Base-by-base conservation (phyloP, 1,140 invertebrate species). In the Drosophila subobscura region DNA sequence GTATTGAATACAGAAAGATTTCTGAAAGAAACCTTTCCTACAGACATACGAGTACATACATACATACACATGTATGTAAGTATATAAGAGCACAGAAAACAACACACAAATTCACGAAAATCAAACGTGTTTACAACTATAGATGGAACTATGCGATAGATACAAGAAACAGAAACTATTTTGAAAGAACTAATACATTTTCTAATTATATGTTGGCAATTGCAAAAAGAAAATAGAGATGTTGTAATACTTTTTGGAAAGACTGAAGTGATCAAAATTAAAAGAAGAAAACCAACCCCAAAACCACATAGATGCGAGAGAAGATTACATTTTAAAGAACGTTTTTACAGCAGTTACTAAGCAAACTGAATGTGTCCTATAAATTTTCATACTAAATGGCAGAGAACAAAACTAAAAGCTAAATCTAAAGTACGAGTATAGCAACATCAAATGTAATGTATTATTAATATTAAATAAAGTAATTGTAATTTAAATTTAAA, bases 241-340 rank as follows among this genome's bases (percentile, higher is more conserved):
- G 56, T 25, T 65, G 68, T 72, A 78, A 75, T 74, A 88, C 63
- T 85, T 84, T 84, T 84, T 79, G 80, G 80, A 81, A 88, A 88
- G 83, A 88, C 83, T 88, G 83, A 88, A 68, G 83, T 83, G 83
- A 88, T 88, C 83, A 88, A 88, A 88, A 88, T 86, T 88, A 37
- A 68, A 63, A 12, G 47, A 61, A 64, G 16, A 37, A 25, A 67
- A 64, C 52, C 47, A 49, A 58, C 63, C 55, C 52, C 51, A 14
- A 72, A 61, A 45, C 4, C 25, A 49, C 27, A 45, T 33, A 49
- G 23, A 56, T 41, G 44, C 10, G 41, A 72, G 55, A 52, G 51
- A 76, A 76, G 65, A 42, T 56, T 67, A 50, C 63, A 80, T 66
- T 67, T 68, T 68, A 68, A 61, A 53, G 46, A 71, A 41, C 40